Conservation (phyloP, 2,113 vertebrate species). For the Chauna torquata region DNA sequence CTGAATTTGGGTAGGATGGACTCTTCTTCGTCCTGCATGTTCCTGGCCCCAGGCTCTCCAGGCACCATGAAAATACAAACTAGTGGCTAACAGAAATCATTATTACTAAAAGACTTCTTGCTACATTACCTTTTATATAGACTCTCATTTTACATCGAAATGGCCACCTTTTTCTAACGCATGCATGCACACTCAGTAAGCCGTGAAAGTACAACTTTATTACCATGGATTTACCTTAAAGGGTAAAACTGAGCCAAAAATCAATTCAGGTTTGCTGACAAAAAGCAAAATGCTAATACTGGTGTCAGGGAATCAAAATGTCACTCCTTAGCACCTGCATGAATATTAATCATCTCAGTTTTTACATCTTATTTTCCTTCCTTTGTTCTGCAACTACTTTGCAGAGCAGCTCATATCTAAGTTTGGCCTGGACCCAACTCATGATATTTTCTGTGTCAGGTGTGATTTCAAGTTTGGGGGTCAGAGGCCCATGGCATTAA, state of each 20-base stretch:
- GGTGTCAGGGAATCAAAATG: constrained; percentile 59
- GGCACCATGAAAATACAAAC: neutral
- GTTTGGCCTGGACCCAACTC: neutral
- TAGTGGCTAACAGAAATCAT: neutral
- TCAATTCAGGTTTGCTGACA: constrained; percentile 64
- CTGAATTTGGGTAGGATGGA: neutral
- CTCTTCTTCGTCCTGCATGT: neutral
- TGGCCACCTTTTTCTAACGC: neutral
- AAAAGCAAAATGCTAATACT: constrained; percentile 65
- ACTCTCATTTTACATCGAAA: neutral
- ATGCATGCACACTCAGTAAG: constrained; percentile 4
- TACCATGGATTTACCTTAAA: constrained; percentile 53
- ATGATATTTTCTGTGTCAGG: neutral
- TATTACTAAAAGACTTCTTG: constrained; percentile 14
- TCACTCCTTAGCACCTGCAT: constrained; percentile 42
- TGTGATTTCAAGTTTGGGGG: neutral
- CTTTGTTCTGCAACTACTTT: neutral
- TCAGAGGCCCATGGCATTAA: neutral
- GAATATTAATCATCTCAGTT: constrained; percentile 35
- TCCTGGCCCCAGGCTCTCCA: neutral
- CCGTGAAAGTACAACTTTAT: constrained; percentile 60
- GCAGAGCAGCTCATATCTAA: neutral
- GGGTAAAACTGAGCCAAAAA: constrained; percentile 58
- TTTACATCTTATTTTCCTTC: constrained; percentile 31
- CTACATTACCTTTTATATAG: constrained; percentile 12